A percentile compares a stretch with the other conserved stretches of the same genome.
These are phyloP conservation scores for Okapia johnstoni DNA, from an alignment of 2,113 vertebrate genomes.

Conservation along the genomic window DNA sequence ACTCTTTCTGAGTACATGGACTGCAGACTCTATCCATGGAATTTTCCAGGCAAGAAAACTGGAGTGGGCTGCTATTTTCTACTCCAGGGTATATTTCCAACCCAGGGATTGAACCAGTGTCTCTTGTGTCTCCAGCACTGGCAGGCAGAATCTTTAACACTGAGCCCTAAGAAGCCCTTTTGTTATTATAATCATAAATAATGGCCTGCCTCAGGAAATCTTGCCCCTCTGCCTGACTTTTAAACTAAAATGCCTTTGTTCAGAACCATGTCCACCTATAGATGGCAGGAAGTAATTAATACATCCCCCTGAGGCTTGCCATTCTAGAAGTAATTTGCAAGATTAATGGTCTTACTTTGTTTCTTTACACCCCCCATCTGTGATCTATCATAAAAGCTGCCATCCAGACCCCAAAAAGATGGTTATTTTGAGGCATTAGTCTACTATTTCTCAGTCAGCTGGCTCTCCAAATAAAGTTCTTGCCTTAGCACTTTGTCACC, in stretches of 20 bases:
- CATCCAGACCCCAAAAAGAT: background rate
- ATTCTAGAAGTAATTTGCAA: background rate
- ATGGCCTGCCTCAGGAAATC: background rate
- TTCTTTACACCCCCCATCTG: background rate
- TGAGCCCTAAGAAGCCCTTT: background rate
- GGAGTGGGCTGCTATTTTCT: background rate
- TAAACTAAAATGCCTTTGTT: background rate
- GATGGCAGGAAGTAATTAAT: background rate
- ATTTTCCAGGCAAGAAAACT: background rate
- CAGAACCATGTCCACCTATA: background rate
- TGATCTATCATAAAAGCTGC: background rate
- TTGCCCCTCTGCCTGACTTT: background rate
- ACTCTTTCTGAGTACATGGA: background rate
- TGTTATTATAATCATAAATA: background rate
- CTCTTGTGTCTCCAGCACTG: background rate
- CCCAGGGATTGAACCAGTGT: fast-evolving
- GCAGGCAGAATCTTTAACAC: background rate
- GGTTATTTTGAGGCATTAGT: background rate
- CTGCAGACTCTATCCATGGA: background rate
- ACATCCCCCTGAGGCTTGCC: background rate
- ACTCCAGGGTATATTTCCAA: background rate
- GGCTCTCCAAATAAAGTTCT: background rate
- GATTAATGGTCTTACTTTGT: background rate
- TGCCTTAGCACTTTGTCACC: background rate
- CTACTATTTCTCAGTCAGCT: background rate